These are phyloP conservation scores for Gallinago undulata DNA, from an alignment of 2,113 vertebrate genomes.

Conservation along the genomic window DNA sequence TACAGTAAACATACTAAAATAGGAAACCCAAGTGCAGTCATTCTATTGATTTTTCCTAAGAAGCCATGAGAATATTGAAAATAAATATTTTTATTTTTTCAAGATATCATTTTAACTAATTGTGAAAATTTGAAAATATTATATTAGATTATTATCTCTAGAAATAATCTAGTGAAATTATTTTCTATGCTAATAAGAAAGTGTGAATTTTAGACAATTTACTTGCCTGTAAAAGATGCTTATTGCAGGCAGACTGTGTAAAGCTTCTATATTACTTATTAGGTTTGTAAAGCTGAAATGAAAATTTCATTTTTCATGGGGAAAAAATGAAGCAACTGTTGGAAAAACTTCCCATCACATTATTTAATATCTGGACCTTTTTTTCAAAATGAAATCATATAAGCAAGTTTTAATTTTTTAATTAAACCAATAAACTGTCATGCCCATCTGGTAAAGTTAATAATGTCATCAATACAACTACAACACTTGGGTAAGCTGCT, in stretches of 20 bases:
- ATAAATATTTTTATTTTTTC: background rate
- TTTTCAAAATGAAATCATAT: background rate
- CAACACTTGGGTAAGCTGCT: background rate
- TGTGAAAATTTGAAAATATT: background rate
- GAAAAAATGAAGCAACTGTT: background rate
- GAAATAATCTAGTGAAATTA: background rate
- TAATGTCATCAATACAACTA: background rate
- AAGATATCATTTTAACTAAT: background rate
- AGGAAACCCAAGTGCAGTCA: background rate
- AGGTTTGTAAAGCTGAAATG: background rate
- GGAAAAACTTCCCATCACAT: background rate
- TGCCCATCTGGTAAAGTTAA: background rate
- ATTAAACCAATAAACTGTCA: background rate
- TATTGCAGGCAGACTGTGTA: background rate
- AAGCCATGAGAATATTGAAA: background rate
- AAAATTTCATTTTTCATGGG: background rate
- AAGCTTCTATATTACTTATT: background rate
- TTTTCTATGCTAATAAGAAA: background rate
- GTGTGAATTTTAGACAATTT: background rate
- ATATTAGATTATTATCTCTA: background rate
- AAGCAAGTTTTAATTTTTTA: background rate
- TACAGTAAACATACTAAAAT: background rate
- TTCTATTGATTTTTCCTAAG: background rate
- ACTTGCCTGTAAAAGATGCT: background rate
- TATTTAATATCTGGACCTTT: background rate